Percentiles rank a stretch among this genome's conserved stretches.
Conservation (phyloP, 2,113 vertebrate species). For the Poicephalus meyeri region DNA sequence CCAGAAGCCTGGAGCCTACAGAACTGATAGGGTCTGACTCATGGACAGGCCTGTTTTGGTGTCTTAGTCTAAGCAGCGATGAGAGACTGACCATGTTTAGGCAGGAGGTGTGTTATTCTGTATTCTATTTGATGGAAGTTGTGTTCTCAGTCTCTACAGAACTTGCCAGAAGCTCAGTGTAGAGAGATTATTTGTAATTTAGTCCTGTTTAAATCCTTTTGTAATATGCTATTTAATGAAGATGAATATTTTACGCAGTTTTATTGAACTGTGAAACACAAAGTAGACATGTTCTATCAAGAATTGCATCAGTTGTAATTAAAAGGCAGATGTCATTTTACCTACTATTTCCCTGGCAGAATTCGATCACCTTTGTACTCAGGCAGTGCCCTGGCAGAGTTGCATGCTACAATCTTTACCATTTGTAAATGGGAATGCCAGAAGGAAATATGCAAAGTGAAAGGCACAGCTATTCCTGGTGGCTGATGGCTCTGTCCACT, state of each 20-base stretch:
- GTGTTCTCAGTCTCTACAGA: neutral
- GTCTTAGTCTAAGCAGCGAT: neutral
- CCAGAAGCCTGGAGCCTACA: neutral
- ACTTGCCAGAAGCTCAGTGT: neutral
- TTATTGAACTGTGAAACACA: neutral
- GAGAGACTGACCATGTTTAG: neutral
- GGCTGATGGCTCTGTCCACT: slow-evolving; percentile 8
- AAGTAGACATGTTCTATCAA: neutral
- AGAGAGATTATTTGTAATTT: neutral
- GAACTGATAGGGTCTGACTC: neutral
- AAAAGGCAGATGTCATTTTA: neutral
- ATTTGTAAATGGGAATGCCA: neutral
- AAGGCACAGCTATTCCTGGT: slow-evolving; percentile 19
- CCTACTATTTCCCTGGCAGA: neutral
- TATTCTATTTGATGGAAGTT: neutral
- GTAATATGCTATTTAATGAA: neutral
- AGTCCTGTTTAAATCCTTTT: neutral
- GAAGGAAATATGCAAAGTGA: neutral
- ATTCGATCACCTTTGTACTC: neutral
- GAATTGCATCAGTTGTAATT: neutral
- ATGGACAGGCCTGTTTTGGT: neutral
- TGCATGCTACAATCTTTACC: neutral
- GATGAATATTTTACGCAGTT: neutral
- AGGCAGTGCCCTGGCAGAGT: neutral
- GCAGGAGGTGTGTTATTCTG: neutral